These are phyloP conservation scores for Eucera pruinosa DNA, from an alignment of 2,888 invertebrate species.

Conservation along the genomic window DNA sequence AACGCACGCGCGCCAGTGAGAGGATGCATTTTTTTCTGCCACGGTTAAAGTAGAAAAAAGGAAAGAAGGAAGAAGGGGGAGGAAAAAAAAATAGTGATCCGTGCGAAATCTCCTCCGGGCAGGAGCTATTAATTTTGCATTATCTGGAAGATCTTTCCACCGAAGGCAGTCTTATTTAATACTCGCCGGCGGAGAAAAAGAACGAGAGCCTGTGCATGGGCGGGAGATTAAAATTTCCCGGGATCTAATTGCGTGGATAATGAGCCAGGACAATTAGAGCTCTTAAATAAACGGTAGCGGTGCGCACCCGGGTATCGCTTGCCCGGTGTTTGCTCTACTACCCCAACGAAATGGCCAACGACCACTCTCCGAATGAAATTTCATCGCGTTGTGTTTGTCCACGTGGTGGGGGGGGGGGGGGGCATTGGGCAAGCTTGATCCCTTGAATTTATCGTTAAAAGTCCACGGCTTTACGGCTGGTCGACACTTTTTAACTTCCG, in stretches of 20 bases:
- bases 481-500: conserved; percentile 5
- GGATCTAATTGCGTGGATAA: conserved; percentile 49
- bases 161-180: conserved; percentile 33
- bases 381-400: conserved; percentile 13
- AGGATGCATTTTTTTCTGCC: too few relatives aligned
- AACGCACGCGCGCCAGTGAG: too few relatives aligned
- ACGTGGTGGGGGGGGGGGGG: too few relatives aligned
- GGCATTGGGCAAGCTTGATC: too few relatives aligned
- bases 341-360: not conserved
- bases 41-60: too few relatives aligned
- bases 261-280: conserved; percentile 47
- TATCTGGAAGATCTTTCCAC: conserved; percentile 12
- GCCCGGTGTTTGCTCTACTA: conserved; percentile 6
- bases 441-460: conserved; percentile 26
- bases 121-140: conserved; percentile 38
- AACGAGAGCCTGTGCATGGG: not conserved
- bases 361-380: conserved; percentile 19
- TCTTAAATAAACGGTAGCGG: conserved; percentile 36
- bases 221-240: conserved; percentile 39
- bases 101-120: conserved; percentile 8
- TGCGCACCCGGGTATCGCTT: not conserved
- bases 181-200: not conserved
- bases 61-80: not conserved
- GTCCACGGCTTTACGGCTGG: conserved; percentile 1
- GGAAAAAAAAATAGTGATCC: not conserved